A percentile compares a stretch with the other conserved stretches of the same genome.
These are phyloP conservation scores for Drosophila formosana DNA, from an alignment of 2,888 invertebrate species.

Conservation along the genomic window DNA sequence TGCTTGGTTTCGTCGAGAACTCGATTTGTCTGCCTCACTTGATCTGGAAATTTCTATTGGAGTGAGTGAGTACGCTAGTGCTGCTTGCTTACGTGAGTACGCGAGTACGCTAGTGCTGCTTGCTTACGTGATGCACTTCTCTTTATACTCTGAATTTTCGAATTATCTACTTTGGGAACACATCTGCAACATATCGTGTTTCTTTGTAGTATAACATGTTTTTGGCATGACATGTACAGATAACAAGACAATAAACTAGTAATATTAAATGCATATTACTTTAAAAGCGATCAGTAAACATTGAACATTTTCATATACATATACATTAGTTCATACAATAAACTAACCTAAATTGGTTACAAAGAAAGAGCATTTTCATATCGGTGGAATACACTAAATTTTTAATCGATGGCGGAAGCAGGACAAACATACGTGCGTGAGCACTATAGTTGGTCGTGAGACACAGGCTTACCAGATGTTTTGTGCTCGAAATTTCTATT, in stretches of 20 bases:
- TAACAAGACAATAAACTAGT: too few relatives aligned
- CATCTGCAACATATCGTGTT: background rate
- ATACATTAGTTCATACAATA: too few relatives aligned
- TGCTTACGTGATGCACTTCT: conserved; percentile 16
- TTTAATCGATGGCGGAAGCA: conserved; percentile 8
- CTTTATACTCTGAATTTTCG: background rate
- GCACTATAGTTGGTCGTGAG: background rate
- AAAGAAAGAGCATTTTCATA: background rate
- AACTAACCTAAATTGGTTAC: too few relatives aligned
- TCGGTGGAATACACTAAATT: background rate
- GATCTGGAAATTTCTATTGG: conserved; percentile 11
- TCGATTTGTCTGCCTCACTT: conserved; percentile 39
- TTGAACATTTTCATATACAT: too few relatives aligned
- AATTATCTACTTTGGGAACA: background rate
- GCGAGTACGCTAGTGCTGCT: conserved; percentile 24
- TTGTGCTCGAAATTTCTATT: conserved; percentile 35
- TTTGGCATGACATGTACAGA: too few relatives aligned
- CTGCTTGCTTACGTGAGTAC: too few relatives aligned
- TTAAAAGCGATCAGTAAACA: background rate
- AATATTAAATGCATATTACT: background rate
- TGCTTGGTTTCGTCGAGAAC: conserved; percentile 47
- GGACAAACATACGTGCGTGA: background rate
- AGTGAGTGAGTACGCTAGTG: conserved; percentile 39
- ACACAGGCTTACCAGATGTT: conserved; percentile 36
- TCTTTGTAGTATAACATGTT: background rate